A percentile compares a stretch with the other conserved stretches of the same genome.
phyloP scores from a whole-genome alignment of 2,113 vertebrate species.

The Myotis lucifugus region DNA sequence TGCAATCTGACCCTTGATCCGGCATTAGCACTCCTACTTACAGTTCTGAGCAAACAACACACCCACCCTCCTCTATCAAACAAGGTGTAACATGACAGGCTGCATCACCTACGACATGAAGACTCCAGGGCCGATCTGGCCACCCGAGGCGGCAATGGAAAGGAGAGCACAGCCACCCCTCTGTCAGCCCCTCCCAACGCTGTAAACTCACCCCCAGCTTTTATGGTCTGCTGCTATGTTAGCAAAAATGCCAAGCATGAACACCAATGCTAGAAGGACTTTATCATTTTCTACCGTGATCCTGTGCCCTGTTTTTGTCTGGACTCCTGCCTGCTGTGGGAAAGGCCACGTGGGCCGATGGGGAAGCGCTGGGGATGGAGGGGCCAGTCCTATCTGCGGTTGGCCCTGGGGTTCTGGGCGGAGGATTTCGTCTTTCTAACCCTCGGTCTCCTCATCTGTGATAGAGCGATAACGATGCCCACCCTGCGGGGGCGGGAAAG shows the following conservation, averaged over 20 bases:
- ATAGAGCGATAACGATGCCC: not conserved
- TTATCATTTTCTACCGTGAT: not conserved
- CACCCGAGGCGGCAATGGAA: not conserved
- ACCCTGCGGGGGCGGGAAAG: not conserved
- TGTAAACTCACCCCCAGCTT: not conserved
- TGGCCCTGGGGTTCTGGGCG: not conserved
- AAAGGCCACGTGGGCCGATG: not conserved
- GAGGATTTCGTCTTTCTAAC: not conserved
- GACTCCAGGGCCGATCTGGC: not conserved
- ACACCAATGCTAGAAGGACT: not conserved
- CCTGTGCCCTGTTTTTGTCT: not conserved
- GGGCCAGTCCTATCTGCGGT: no score
- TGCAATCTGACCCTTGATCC: conserved; percentile 17
- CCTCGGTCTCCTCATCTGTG: not conserved
- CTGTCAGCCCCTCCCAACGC: not conserved
- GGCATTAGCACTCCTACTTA: not conserved
- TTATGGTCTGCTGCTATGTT: not conserved
- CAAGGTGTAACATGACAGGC: not conserved
- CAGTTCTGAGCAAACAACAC: conserved; percentile 42
- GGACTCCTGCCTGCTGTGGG: not conserved
- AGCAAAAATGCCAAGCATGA: not conserved
- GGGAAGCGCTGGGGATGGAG: not conserved
- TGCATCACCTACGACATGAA: no score
- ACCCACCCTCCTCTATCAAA: not conserved
- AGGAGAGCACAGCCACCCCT: not conserved